Evolutionary conservation across 2,113 vertebrate species (phyloP), one percentile per base, ranked within the genome.

Genomic region (Plecotus auritus): DNA sequence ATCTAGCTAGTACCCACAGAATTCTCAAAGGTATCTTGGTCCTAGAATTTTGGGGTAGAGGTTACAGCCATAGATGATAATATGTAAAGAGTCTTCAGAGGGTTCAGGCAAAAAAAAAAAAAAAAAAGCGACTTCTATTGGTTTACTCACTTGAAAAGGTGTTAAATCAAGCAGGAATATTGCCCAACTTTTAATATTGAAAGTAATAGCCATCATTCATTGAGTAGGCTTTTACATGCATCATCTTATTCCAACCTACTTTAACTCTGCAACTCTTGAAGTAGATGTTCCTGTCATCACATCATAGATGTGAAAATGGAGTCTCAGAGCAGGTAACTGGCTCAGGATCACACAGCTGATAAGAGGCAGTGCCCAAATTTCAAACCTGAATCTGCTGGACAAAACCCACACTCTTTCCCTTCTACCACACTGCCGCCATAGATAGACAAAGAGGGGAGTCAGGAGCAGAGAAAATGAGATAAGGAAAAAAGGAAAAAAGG

Each of bases 61-160:
- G 9, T 84, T 78, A 54, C 1, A 49, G 26, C 17, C 30, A 13
- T 22, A 22, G 64, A 54, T 56, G 9, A 8, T 30, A 30, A 2
- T 64, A 22, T 51, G 16, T 64, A 64, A 88, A 20, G 30, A 81
- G 1, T 9, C 37, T 61, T 28, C 35, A 85, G 23, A 81, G 1
- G 9, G 10, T 81, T 94, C 67, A 88, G 22, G 22, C 30, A 23
- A 32, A 70, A 67, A 56, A 23, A 20, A 54, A 22, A 17, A 47
- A 47, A 49, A 11, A 64, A 85, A 85, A 91, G 22, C 18, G 45
- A 84, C 13, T 26, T 64, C 32, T 40, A 35, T 70, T 88, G 40
- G 11, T 78, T 93, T 94, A 49, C 37, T 90, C n/a, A 47, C 90
- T 88, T 94, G 17, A 93, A 81, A 95, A 1, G 4, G 32, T 70